Percentiles rank a stretch among this genome's conserved stretches.
phyloP scores from a whole-genome alignment of 2,888 invertebrate species.

The Leptopilina syphax region DNA sequence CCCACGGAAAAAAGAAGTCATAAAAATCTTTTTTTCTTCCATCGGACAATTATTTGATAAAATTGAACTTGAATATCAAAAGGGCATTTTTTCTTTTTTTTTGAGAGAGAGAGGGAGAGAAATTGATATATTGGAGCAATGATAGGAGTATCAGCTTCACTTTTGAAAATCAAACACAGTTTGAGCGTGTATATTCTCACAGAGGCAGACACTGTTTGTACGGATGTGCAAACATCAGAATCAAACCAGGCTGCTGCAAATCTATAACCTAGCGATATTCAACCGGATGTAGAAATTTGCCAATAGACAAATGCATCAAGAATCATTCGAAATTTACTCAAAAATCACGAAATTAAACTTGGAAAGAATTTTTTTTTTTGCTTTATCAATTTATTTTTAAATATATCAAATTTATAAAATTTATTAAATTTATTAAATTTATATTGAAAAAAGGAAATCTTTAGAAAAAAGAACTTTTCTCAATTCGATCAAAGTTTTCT shows the following conservation, averaged over 20 bases:
- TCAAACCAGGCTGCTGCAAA: conserved; percentile 65
- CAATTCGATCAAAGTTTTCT: too few relatives aligned
- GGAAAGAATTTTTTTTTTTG: too few relatives aligned
- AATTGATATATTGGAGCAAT: conserved; percentile 1
- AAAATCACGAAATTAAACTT: conserved; percentile 8
- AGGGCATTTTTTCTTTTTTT: not conserved
- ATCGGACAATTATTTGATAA: not conserved
- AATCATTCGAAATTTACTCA: conserved; percentile 52
- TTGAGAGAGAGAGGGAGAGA: not conserved
- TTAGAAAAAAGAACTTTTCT: too few relatives aligned
- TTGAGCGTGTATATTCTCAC: conserved; percentile 59
- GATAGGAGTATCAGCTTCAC: conserved; percentile 60
- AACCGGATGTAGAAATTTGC: conserved; percentile 63
- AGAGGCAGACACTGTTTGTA: conserved; percentile 67
- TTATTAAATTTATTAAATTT: too few relatives aligned
- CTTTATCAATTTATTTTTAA: too few relatives aligned
- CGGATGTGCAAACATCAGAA: conserved; percentile 68
- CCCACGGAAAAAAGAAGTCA: not conserved
- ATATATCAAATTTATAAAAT: too few relatives aligned
- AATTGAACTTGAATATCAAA: conserved; percentile 13
- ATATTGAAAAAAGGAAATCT: too few relatives aligned
- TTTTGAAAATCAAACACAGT: conserved; percentile 72
- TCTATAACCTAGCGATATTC: conserved; percentile 65
- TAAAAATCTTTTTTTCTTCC: not conserved
- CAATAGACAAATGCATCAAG: conserved; percentile 62